A percentile compares a stretch with the other conserved stretches of the same genome.
Conservation (phyloP, 2,797 vertebrate genomes). For the Myotis vivesi region DNA sequence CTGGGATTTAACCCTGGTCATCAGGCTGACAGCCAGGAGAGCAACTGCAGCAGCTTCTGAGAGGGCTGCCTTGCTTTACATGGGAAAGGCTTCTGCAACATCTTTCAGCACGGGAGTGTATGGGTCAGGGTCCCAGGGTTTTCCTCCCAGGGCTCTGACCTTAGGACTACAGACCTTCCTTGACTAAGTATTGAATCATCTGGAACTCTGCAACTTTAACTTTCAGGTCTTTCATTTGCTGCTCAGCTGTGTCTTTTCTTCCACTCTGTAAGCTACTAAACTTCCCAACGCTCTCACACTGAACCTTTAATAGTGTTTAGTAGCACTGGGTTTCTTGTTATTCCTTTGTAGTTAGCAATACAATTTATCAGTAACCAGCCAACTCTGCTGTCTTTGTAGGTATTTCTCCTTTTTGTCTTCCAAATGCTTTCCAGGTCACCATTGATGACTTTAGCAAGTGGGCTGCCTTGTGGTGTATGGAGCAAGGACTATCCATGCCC, state of each 20-base stretch:
- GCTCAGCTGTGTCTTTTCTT: not conserved
- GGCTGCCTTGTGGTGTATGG: not conserved
- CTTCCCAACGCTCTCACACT: not conserved
- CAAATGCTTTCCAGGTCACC: not conserved
- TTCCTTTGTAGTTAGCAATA: not conserved
- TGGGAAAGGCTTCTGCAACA: not conserved
- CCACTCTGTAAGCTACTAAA: not conserved
- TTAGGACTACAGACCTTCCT: not conserved
- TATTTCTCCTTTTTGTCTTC: not conserved
- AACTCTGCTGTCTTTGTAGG: not conserved
- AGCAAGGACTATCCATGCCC: not conserved
- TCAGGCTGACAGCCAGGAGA: not conserved
- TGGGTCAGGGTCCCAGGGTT: not conserved
- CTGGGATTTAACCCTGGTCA: not conserved
- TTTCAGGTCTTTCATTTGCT: not conserved
- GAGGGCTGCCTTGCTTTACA: not conserved
- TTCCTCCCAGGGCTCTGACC: not conserved
- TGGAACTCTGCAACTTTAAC: not conserved
- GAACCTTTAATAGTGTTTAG: not conserved
- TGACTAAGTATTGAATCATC: not conserved
- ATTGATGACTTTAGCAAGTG: not conserved
- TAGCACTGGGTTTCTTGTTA: not conserved
- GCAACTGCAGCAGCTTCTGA: not conserved
- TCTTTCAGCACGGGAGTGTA: not conserved
- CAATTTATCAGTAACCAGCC: not conserved